A percentile compares a stretch with the other conserved stretches of the same genome.
Evolutionary conservation across 2,888 invertebrate genomes (phyloP).

Genomic region (Andrena hattorfiana): DNA sequence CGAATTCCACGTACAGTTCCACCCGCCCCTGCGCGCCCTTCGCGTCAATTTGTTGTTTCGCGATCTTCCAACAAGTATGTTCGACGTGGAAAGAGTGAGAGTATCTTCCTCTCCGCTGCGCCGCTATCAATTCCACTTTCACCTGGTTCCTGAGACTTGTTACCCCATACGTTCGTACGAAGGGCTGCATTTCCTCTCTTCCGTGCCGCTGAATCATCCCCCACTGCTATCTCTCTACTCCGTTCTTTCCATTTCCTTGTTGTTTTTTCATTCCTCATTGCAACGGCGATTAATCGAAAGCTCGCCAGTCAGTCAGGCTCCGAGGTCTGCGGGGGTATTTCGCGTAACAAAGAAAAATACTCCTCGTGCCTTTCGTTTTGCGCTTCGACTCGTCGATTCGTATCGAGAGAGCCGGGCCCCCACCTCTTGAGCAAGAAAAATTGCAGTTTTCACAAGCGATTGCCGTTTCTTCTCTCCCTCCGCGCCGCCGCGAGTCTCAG

Average conservation of each 20-base stretch:
- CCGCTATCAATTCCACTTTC: conserved; percentile 56
- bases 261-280: conserved; percentile 3
- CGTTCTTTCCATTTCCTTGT: not conserved
- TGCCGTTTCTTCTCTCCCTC: not conserved
- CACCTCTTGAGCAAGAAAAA: conserved; percentile 5
- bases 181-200: conserved; percentile 45
- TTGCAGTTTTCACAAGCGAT: conserved; percentile 23
- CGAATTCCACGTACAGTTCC: conserved; percentile 14
- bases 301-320: conserved; percentile 41
- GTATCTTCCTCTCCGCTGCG: conserved; percentile 47
- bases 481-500: not conserved
- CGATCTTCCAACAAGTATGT: not conserved
- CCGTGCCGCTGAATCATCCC: conserved; percentile 29
- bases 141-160: conserved; percentile 45
- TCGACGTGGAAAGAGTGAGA: not conserved
- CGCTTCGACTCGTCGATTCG: conserved; percentile 29
- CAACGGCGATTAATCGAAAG: conserved; percentile 52
- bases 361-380: conserved; percentile 23
- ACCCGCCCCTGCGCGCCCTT: not conserved
- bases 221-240: not conserved
- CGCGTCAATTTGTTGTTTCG: not conserved
- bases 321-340: conserved; percentile 18
- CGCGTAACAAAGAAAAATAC: conserved; percentile 38
- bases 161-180: conserved; percentile 52
- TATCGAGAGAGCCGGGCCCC: conserved; percentile 12